Evolutionary conservation across 2,888 invertebrate genomes (phyloP), one percentile per base, ranked within the genome.

Genomic region (Pyralis farinalis): DNA sequence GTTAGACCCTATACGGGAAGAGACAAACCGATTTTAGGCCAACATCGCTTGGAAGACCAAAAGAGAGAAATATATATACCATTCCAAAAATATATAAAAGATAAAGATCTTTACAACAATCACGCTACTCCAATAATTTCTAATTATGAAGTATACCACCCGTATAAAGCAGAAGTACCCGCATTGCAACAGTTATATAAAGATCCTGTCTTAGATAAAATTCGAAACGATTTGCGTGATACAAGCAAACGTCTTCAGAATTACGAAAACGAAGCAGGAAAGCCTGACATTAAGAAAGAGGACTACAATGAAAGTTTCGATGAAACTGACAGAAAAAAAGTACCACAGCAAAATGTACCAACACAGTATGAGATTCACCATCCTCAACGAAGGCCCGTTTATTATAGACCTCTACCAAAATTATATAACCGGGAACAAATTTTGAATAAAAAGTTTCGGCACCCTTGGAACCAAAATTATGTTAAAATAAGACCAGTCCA

Each of bases 391-490:
- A 60, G 63, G 27, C 89, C 89, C 1, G 33, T 71, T n/a, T 90
- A 89, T 50, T 90, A 90, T 42, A 63, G 47, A 42, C 54, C 61
- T 16, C 58, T 66, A 12, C 51, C 55, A 11, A 64, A 58, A 42
- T 51, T 64, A 8, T 53, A 53, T 33, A 53, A 68, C 12, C 63
- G 81, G 38, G 73, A 85, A 34, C 60, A 74, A 22, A 42, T 68
- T 37, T 59, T 90, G 22, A 85, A 85, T 53, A 63, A 81, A 34
- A 82, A 73, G 59, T 65, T 86, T 6, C 77, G 58, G 51, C 86
- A 88, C 62, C 89, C 90, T 1, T 79, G 77, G 78, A 78, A 84
- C 52, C 80, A 83, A 56, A 69, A 82, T 43, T 66, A 73, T 52
- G 70, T 72, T 0, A 89, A 88, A 76, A 72, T 89, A 20, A 73